Percentiles rank a stretch among this genome's conserved stretches.
Conservation (phyloP, 1,140 invertebrate species). For the Drosophila burlai region DNA sequence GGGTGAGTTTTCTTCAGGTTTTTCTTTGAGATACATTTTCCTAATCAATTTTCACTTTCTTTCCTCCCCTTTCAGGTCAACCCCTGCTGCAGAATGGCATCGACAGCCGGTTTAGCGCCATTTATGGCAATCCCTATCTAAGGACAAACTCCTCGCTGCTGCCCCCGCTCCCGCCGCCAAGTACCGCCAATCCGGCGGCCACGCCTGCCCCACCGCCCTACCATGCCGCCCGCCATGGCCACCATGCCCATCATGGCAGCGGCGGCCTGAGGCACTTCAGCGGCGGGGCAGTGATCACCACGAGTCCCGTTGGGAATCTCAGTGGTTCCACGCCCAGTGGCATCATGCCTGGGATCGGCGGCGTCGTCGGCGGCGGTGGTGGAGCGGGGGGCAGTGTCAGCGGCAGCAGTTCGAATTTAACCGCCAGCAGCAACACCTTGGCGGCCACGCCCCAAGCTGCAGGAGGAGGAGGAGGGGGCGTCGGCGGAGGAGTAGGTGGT, state of each 20-base stretch:
- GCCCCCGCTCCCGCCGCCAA: conserved; percentile 85
- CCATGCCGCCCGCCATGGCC: conserved; percentile 83
- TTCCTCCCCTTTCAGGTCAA: conserved; percentile 81
- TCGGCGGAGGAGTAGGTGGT: not conserved
- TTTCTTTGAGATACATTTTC: too few relatives aligned
- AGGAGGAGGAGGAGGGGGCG: conserved; percentile 3
- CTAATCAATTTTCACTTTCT: not conserved
- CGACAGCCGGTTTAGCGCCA: conserved; percentile 94
- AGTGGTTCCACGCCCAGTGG: conserved; percentile 20
- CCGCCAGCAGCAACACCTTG: conserved; percentile 81
- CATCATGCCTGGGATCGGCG: not conserved
- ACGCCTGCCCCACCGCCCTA: conserved; percentile 92
- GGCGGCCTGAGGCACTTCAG: conserved; percentile 68
- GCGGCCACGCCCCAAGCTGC: conserved; percentile 75
- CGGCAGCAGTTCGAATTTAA: conserved; percentile 82
- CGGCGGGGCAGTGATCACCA: conserved; percentile 28
- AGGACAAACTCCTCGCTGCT: conserved; percentile 87
- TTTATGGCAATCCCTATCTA: conserved; percentile 95
- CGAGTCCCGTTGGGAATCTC: conserved; percentile 32
- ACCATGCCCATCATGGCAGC: conserved; percentile 56
- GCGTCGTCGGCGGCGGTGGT: not conserved
- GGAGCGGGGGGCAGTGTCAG: conserved; percentile 66
- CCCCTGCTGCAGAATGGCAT: conserved; percentile 87
- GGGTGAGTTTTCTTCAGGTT: conserved; percentile 50
- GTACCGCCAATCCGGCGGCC: conserved; percentile 90